Percentiles rank a stretch among this genome's conserved stretches.
Conservation (phyloP, 2,888 invertebrate species). For the Hypselothyrea guttata region DNA sequence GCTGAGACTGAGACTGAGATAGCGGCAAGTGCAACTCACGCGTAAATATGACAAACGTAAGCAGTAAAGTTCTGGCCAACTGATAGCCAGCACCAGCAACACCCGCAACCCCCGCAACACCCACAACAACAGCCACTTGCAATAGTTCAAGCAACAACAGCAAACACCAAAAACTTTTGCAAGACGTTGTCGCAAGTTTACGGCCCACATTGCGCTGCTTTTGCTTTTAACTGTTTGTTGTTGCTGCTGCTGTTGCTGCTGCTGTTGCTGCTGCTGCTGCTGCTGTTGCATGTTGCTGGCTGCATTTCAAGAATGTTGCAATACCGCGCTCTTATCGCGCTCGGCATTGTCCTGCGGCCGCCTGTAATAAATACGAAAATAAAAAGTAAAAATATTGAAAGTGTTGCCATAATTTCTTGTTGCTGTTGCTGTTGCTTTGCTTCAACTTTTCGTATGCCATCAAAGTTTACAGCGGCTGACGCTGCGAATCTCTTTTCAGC, state of each 20-base stretch:
- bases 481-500: constrained; percentile 32
- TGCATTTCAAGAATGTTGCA: constrained; percentile 71
- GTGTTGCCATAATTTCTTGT: constrained; percentile 74
- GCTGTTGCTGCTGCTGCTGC: constrained; percentile 40
- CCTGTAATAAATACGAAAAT: constrained; percentile 43
- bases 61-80: constrained; percentile 77
- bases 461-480: constrained; percentile 68
- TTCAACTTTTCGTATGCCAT: constrained; percentile 40
- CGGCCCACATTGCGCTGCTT: constrained; percentile 57
- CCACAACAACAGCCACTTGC: not conserved
- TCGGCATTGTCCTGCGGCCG: constrained; percentile 57
- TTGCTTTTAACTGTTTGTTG: not conserved
- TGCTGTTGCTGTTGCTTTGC: constrained; percentile 32
- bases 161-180: constrained; percentile 64
- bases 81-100: constrained; percentile 61
- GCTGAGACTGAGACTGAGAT: constrained; percentile 28
- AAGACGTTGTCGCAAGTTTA: constrained; percentile 65
- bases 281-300: constrained; percentile 51
- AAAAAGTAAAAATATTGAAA: constrained; percentile 42
- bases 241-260: not conserved
- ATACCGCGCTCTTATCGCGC: constrained; percentile 53
- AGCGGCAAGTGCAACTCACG: constrained; percentile 52
- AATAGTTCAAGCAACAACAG: constrained; percentile 3
- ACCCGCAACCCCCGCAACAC: not conserved
- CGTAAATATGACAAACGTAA: constrained; percentile 78